These are phyloP conservation scores for Manduca sexta DNA, from an alignment of 1,140 invertebrate species.

Conservation along the genomic window DNA sequence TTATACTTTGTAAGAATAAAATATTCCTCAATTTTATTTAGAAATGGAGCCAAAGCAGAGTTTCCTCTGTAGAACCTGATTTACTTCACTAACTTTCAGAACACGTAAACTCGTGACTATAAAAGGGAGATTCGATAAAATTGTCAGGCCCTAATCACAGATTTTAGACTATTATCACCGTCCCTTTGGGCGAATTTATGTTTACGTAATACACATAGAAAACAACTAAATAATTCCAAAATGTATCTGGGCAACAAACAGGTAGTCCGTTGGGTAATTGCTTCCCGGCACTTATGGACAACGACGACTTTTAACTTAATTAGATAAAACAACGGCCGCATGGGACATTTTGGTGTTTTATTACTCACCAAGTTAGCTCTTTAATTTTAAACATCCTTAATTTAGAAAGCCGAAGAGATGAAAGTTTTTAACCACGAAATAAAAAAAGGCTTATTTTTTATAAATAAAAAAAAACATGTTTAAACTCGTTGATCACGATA, in stretches of 20 bases:
- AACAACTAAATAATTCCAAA: slow-evolving; percentile 16
- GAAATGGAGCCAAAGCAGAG: slow-evolving; percentile 11
- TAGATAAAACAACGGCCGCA: too few species aligned
- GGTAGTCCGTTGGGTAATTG: not conserved
- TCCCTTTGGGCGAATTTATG: slow-evolving; percentile 27
- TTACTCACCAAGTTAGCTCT: too few species aligned
- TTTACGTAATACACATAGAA: slow-evolving; percentile 32
- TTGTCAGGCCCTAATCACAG: slow-evolving; percentile 53
- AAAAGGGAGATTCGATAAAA: slow-evolving; percentile 54
- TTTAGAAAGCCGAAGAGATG: too few species aligned
- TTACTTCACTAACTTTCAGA: slow-evolving; percentile 42
- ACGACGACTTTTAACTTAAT: too few species aligned
- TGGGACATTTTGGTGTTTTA: too few species aligned
- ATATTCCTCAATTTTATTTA: slow-evolving; percentile 9
- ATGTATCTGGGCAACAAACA: not conserved
- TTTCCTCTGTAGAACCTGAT: slow-evolving; percentile 16
- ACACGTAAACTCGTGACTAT: slow-evolving; percentile 62
- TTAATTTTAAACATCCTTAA: too few species aligned
- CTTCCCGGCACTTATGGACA: too few species aligned
- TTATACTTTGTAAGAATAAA: slow-evolving; percentile 4
- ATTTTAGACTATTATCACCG: slow-evolving; percentile 38
- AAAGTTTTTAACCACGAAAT: too few species aligned
- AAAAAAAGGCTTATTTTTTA: too few species aligned
- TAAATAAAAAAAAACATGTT: too few species aligned
- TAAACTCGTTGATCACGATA: too few species aligned